These are phyloP conservation scores for Seriola rivoliana DNA, from an alignment of 2,113 vertebrate genomes.

Conservation along the genomic window DNA sequence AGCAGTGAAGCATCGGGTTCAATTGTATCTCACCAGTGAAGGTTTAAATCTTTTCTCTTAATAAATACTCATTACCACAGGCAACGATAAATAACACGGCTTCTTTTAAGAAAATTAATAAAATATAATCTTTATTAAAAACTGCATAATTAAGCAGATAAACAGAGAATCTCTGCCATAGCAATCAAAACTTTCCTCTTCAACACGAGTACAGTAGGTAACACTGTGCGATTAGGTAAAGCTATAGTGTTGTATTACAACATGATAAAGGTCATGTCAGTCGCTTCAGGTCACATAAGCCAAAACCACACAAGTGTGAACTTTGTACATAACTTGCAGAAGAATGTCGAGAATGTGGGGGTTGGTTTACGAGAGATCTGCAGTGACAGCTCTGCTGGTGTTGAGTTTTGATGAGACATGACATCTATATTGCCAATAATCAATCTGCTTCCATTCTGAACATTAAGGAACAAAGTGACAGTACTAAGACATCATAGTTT, in stretches of 20 bases:
- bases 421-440: constrained; percentile 23
- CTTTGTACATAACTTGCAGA: constrained; percentile 38
- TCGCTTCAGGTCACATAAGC: constrained; percentile 33
- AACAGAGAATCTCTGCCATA: constrained; percentile 20
- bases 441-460: constrained; percentile 52
- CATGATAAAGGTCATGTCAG: constrained; percentile 30
- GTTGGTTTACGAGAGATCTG: constrained; percentile 26
- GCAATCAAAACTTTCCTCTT: constrained; percentile 32
- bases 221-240: background rate
- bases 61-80: background rate
- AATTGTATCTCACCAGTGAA: background rate
- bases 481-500: constrained; percentile 77
- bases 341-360: constrained; percentile 55
- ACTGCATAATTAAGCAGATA: constrained; percentile 51
- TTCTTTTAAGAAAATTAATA: constrained; percentile 59
- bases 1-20: background rate
- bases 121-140: constrained; percentile 80
- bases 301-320: constrained; percentile 44
- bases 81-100: background rate
- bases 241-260: constrained; percentile 19
- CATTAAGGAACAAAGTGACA: constrained; percentile 50
- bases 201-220: constrained; percentile 3
- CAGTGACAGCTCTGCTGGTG: constrained; percentile 23
- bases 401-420: constrained; percentile 32
- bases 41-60: background rate